Base-by-base conservation (phyloP, 1,140 invertebrate genomes). In the Geopemphigus sp. region DNA sequence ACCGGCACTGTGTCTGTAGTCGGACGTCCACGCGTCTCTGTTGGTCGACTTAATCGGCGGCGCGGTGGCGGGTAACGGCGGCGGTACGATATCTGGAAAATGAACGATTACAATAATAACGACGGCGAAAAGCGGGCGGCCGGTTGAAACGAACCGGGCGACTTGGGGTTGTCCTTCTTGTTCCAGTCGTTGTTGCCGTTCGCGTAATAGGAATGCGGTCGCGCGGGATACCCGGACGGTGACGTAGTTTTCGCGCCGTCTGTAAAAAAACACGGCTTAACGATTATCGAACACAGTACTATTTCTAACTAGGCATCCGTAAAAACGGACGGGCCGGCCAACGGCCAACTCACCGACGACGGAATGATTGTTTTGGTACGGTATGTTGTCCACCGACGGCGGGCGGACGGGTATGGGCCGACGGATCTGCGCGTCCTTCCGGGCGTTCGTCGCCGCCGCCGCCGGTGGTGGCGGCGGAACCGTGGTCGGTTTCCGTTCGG, bases 21-120 rank as follows among this genome's bases (percentile, higher is more conserved):
- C 84, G 17, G 80, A 83, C 17, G 83, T 83, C 84, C 84, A 84
- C 15, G 83, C 82, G 26, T 84, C 83, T 70, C 82, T 80, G 24
- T 81, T 81, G 14, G 32, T 15, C 15, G 57, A 74, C 81, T 82
- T 82, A 24, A 82, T 72, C 5, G 84, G 84, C 29, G 84, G 83
- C 2, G 84, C 82, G 29, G 83, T 81, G 3, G 81, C 66, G 57
- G 83, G 82, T 56, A 84, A 57, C 19, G 84, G 83, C 39, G 84
- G 83, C 22, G 83, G 82, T 1, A 39, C 22, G 1, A 47, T 39
- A 4, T 78, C 74, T 78, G n/a, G 12, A 76, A 78, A 59, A 61
- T 19, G 5, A 66, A 66, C n/a, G 39, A 11, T 45, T 5, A 45
- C 39, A 5, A 45, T 45, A 45, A n/a, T 39, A 39, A 39, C 32